Conservation (phyloP, 1,140 invertebrate genomes). For the Asobara japonica region DNA sequence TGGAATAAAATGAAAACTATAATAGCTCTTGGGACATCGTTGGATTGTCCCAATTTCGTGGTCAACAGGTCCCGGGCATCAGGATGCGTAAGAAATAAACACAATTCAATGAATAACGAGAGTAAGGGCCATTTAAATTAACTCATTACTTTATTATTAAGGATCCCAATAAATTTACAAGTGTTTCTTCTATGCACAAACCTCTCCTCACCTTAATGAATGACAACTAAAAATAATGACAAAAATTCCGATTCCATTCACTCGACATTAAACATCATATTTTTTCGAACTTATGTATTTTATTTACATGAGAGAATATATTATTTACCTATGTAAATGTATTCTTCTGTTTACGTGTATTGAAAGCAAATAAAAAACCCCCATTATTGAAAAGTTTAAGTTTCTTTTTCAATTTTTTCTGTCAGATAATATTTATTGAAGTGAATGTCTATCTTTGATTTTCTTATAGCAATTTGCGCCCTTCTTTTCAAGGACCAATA, state of each 20-base stretch:
- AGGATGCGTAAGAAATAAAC: too few species aligned
- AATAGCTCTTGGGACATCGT: too few species aligned
- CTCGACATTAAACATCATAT: neutral
- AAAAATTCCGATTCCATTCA: neutral
- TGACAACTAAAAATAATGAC: neutral
- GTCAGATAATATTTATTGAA: neutral
- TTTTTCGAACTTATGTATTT: neutral
- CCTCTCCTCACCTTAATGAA: neutral
- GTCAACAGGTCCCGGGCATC: too few species aligned
- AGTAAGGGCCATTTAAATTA: neutral
- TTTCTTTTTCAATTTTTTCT: neutral
- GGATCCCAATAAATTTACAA: neutral
- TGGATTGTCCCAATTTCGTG: too few species aligned
- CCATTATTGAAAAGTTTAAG: neutral
- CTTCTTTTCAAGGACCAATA: neutral
- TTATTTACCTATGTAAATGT: neutral
- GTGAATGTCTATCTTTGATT: neutral
- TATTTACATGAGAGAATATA: neutral
- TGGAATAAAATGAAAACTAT: too few species aligned
- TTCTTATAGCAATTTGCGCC: neutral
- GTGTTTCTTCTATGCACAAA: neutral
- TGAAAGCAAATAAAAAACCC: neutral
- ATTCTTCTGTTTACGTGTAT: too few species aligned
- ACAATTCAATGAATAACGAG: too few species aligned
- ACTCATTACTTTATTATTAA: neutral